Evolutionary conservation across 2,113 vertebrate species (phyloP), one percentile per base, ranked within the genome.

Genomic region (Callaeas wilsoni): DNA sequence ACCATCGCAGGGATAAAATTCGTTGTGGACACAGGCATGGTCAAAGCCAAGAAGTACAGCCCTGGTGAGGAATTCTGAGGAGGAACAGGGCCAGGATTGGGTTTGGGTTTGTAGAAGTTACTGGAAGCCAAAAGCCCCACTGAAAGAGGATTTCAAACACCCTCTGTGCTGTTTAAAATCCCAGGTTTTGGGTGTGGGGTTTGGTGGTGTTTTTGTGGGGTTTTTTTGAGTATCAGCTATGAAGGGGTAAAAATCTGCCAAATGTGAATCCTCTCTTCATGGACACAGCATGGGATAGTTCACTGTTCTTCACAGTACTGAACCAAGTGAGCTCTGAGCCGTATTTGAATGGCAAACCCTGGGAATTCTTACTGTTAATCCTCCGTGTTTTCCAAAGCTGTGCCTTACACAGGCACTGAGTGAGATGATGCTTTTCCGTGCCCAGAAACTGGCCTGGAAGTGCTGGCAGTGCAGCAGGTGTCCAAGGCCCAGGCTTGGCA

Each of bases 401-500:
- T 50, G 47, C 8, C 1, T 88, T 20, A 2, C 2, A 0, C 50
- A 37, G 37, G 10, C 49, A 3, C 16, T 71, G 47, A 8, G 44
- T 49, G 41, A 70, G 47, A 29, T 4, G 67, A 26, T 94, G 68
- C 7, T 26, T 73, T 82, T 95, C 70, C 89, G 25, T 12, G 52
- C 44, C 2, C 78, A 99, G 99, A 99, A 87, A 99, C 98, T 25
- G 99, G 99, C 47, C 97, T 99, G 92, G 99, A 99, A 68, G 98
- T 99, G 62, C 67, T 99, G 91, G 99, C 99, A 1, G 98, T 99
- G 59, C 99, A 99, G 97, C 97, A 98, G 15, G 98, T 99, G 26
- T 99, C 99, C 0, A 99, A 99, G 97, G 99, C 99, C 3, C 99
- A 99, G 98, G 99, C 99, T 1, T 99, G 99, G 99, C 99, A 99